Evolutionary conservation across 2,888 invertebrate species (phyloP), one percentile per base, ranked within the genome.

Genomic region (Sthenelais limicola): DNA sequence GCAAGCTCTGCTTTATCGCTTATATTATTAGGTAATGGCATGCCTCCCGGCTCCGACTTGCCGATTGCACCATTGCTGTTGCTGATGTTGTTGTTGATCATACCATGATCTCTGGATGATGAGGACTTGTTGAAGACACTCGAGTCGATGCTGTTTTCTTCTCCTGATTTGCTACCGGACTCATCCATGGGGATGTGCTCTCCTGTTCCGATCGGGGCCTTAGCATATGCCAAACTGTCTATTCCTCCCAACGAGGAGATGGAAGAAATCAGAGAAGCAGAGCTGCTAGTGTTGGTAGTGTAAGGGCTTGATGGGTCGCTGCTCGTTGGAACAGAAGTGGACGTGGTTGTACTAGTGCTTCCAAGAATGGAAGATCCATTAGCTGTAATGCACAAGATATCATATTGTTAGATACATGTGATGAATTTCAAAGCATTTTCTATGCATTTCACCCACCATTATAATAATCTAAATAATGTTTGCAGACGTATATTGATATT

Each of bases 191-290:
- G 56, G n/a, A 70, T 38, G 56, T 70, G 70, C 28, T 70, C 70
- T 5, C 70, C 70, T 9, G 70, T 70, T 32, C 70, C 70, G 35
- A 70, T 70, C 4, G 70, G 70, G 21, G 48, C 33, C 68, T 51
- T 68, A 4, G 32, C 51, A 52, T 51, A 3, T 9, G 26, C 49
- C 51, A 33, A 33, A 33, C 49, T 33, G 49, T 51, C 33, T 52
- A 68, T 49, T 24, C 68, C 51, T 35, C 24, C 68, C 51, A 49
- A 24, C 18, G 48, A 26, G 5, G 68, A 15, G 28, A 33, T n/a
- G 2, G 68, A 24, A 15, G 68, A 68, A 7, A 49, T 2, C 28
- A 21, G 33, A 38, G 62, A 32, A 24, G 56, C 56, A 4, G 56
- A 56, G 33, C 48, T 48, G 18, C 33, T 24, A 3, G 52, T 26